Base-by-base conservation (phyloP, 2,797 vertebrate genomes). In the Catostomus latipinnis region DNA sequence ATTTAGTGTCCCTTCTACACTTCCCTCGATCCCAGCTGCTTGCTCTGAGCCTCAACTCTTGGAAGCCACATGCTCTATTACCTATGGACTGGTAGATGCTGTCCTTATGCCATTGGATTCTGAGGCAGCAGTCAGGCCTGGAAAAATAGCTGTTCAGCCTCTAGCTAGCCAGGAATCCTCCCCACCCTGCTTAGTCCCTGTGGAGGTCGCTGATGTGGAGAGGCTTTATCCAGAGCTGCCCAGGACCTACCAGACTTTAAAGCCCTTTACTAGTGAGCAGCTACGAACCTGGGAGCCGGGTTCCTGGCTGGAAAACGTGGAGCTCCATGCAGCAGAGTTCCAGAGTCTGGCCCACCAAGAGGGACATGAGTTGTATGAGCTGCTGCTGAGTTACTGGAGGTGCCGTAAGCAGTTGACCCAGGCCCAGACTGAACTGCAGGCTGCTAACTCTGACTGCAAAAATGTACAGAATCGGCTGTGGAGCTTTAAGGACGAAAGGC, bases 401-500 rank as follows among this genome's bases (percentile, higher is more conserved):
- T 99, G 97, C 86, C 94, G 98, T 67, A 96, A 96, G 87, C 96
- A 97, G 83, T 92, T 99, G 74, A 89, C 95, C 6, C 91, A 97
- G 88, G 96, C 98, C 0, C 96, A 98, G 88, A 93, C 95, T 0
- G 95, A 97, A 89, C 93, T 98, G 0, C 95, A 96, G 67, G 93
- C 95, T 13, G 92, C 97, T 85, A 90, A 87, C 0, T 96, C 95
- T 0, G 96, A 99, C 86, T 96, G 95, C 90, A 96, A 95, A 80
- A 98, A 94, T 45, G 88, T 94, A 12, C 96, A 95, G 89, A 96
- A 93, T 67, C 96, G 96, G 4, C 92, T 99, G 0, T 99, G 97
- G 98, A 95, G 92, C 87, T 99, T 99, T 87, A 96, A 92, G 88
- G 97, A 99, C 46, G 94, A 99, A n/a, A 97, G 98, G 88, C 91